Percentiles rank a stretch among this genome's conserved stretches.
phyloP scores from a whole-genome alignment of 2,113 vertebrate species.

The Pleuronectes platessa region DNA sequence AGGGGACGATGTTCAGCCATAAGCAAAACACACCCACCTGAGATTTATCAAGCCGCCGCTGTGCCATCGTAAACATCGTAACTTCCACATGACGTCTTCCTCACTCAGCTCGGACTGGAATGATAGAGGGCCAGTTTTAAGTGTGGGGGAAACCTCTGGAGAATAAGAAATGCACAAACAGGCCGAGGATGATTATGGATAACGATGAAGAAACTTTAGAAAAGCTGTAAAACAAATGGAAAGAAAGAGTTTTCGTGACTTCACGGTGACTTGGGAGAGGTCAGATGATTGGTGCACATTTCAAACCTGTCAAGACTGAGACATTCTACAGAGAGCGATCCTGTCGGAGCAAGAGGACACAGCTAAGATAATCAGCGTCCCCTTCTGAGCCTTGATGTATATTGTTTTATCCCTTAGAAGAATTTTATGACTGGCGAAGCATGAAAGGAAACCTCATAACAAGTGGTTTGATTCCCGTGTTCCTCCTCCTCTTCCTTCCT shows the following conservation, averaged over 20 bases:
- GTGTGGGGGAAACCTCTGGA: not conserved
- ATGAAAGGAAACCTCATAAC: constrained; percentile 27
- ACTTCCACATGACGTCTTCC: constrained; percentile 13
- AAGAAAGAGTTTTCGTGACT: too few species aligned
- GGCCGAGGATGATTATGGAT: too few species aligned
- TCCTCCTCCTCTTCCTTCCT: constrained; percentile 25
- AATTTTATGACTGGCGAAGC: constrained; percentile 26
- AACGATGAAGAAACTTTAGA: too few species aligned
- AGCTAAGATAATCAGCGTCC: constrained; percentile 1
- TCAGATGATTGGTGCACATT: not conserved
- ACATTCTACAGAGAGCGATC: not conserved
- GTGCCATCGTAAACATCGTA: constrained; percentile 30
- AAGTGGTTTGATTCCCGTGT: constrained; percentile 28
- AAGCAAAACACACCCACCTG: constrained; percentile 50
- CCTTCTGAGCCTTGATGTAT: constrained; percentile 35
- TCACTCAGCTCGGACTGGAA: not conserved
- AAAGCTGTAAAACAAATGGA: too few species aligned
- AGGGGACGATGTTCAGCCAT: constrained; percentile 38
- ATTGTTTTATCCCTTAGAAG: constrained; percentile 21
- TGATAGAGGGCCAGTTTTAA: not conserved
- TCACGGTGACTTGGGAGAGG: too few species aligned
- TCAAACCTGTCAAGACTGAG: not conserved
- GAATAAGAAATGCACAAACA: too few species aligned
- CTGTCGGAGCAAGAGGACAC: too few species aligned
- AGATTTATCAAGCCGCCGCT: constrained; percentile 50